Percentiles rank a stretch among this genome's conserved stretches.
These are phyloP conservation scores for Danio aesculapii DNA, from an alignment of 2,797 vertebrate genomes.

Conservation along the genomic window DNA sequence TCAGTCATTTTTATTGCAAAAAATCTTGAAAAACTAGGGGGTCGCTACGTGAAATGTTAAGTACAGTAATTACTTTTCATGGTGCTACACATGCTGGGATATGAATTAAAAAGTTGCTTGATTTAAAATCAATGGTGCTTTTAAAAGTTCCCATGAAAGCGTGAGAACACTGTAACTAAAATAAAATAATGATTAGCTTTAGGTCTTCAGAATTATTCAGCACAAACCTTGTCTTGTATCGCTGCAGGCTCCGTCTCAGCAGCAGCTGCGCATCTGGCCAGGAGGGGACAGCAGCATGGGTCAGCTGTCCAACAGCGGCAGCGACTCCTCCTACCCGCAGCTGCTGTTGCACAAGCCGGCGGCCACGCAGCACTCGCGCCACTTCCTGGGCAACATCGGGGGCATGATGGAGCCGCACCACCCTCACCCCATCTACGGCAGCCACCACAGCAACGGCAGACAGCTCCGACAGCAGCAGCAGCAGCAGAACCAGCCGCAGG, in stretches of 20 bases:
- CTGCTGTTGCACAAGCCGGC: slow-evolving; percentile 88
- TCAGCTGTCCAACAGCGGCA: slow-evolving; percentile 72
- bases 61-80: too few species aligned
- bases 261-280: slow-evolving; percentile 93
- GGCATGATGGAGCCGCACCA: slow-evolving; percentile 79
- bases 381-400: slow-evolving; percentile 79
- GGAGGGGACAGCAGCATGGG: slow-evolving; percentile 87
- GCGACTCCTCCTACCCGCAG: slow-evolving; percentile 85
- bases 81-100: too few species aligned
- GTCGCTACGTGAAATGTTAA: too few species aligned
- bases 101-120: too few species aligned
- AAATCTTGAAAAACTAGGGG: too few species aligned
- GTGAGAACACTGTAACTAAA: too few species aligned
- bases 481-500: slow-evolving; percentile 75
- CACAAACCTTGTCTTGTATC: neutral
- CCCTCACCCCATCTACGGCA: slow-evolving; percentile 83
- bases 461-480: slow-evolving; percentile 79
- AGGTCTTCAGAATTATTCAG: too few species aligned
- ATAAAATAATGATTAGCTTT: too few species aligned
- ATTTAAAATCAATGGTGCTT: too few species aligned
- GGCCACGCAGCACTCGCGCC: slow-evolving; percentile 85
- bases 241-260: slow-evolving; percentile 85
- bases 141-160: too few species aligned
- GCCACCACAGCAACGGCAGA: slow-evolving; percentile 84
- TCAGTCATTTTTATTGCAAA: too few species aligned